These are phyloP conservation scores for Romanogobio albipinnatus DNA, from an alignment of 2,113 vertebrate genomes.

Conservation along the genomic window DNA sequence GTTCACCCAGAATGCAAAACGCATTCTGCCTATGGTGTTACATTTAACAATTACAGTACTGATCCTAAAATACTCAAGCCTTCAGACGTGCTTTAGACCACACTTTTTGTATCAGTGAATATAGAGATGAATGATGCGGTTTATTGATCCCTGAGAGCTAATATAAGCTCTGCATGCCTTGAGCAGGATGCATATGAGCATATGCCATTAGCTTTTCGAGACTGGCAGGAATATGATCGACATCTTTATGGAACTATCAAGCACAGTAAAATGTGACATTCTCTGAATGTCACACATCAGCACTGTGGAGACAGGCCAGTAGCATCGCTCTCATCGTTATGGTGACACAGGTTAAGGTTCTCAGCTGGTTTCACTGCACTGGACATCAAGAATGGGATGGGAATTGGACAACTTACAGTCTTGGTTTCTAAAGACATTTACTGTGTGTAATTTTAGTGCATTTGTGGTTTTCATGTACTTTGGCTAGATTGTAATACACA, in stretches of 20 bases:
- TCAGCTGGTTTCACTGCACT: neutral
- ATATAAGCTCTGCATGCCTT: neutral
- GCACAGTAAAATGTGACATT: constrained; percentile 25
- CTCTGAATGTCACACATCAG: constrained; percentile 26
- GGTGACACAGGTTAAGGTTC: neutral
- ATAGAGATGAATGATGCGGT: neutral
- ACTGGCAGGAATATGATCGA: neutral
- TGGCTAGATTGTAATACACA: neutral
- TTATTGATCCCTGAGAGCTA: neutral
- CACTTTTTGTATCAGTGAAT: too few relatives aligned
- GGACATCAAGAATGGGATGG: neutral
- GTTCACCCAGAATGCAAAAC: neutral
- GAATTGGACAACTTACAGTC: neutral
- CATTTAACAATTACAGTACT: neutral
- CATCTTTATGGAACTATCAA: constrained; percentile 26
- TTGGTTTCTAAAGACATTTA: neutral
- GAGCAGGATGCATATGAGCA: neutral
- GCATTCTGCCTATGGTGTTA: neutral
- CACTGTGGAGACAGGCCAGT: constrained; percentile 8
- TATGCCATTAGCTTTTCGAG: neutral
- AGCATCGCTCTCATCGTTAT: neutral
- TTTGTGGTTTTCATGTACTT: neutral
- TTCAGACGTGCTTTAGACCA: neutral
- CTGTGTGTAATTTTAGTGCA: neutral
- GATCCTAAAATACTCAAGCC: neutral